Base-by-base conservation (phyloP, 1,140 invertebrate genomes). In the Trachymyrmex cornetzi region DNA sequence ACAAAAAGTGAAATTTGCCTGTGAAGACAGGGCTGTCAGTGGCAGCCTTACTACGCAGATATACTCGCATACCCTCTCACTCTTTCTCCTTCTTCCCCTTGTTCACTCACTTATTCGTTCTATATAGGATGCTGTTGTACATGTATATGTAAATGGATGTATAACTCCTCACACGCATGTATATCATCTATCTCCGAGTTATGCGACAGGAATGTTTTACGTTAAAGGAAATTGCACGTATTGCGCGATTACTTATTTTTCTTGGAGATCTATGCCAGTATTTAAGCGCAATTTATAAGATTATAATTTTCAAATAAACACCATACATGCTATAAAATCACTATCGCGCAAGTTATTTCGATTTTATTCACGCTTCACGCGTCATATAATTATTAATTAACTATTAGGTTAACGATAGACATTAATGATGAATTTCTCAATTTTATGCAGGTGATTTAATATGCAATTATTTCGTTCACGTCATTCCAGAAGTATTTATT, bases 1-100 rank as follows among this genome's bases (percentile, higher is more conserved):
- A 93, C 92, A 94, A 93, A 94, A 93, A 94, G 93, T 94, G 91
- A 94, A 94, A 93, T 94, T 94, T 93, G 90, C 92, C 81, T 91
- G 85, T 27, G 86, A 87, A 93, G 93, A 93, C 91, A 90, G 91
- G 89, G 92, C 92, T 94, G 94, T 94, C 94, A 94, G 77, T 69
- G 74, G 53, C 94, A 95, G 92, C 84, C 66, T 59, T 88, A 86
- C 77, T 64, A 74, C 81, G 71, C 71, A 87, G 86, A 90, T 90
- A 91, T 89, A 89, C 87, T 85, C 80, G 80, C 84, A 85, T 88
- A 69, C 82, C 44, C 66, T 61, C 84, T 75, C 55, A 48, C 66
- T 72, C 63, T 19, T 44, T 55, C 59, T 72, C 63, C 12, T 61
- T 69, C 30, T 85, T 59, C 63, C 24, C 66, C 77, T 59, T 48